Base-by-base conservation (phyloP, 2,888 invertebrate species). In the Lamellibrachia satsuma region DNA sequence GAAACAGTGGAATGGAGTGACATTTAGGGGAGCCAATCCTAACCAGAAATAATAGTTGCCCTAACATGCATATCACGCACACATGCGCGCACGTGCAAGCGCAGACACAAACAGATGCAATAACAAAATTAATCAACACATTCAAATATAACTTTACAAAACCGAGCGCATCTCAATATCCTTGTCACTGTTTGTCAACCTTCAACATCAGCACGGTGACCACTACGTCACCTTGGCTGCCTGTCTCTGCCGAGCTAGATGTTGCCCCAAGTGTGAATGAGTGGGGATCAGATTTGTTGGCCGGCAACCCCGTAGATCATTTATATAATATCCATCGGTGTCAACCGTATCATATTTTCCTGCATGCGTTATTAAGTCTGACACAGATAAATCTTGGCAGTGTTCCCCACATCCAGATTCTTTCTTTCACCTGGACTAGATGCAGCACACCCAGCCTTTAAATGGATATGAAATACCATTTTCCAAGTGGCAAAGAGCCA, bases 241-340 rank as follows among this genome's bases (percentile, higher is more conserved):
- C 39, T 39, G 75, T 75, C 57, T 57, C 57, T 15, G 22, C 75
- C n/a, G 75, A 15, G 4, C 75, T n/a, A 75, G 22, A n/a, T 75
- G 75, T 75, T 75, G 75, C 75, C 75, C 75, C 75, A 75, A n/a
- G 75, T 75, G 75, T 75, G 75, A 75, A 75, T 22, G 75, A 75
- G 75, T 75, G 22, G 75, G 75, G 11, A 75, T 75, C 15, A 75
- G 75, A n/a, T 75, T 8, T 57, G 75, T 75, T n/a, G 22, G 22
- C n/a, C n/a, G 75, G 22, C 75, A 75, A 75, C 75, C 75, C 75
- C n/a, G 75, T 75, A 75, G 11, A 75, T 75, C 75, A 75, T 75
- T 75, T n/a, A 75, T 75, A 75, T 75, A 75, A 75, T 75, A 15
- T 75, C 22, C 15, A n/a, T 15, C n/a, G 22, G 75, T 22, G 15